phyloP scores from a whole-genome alignment of 2,113 vertebrate genomes.

The Aegotheles bennettii region DNA sequence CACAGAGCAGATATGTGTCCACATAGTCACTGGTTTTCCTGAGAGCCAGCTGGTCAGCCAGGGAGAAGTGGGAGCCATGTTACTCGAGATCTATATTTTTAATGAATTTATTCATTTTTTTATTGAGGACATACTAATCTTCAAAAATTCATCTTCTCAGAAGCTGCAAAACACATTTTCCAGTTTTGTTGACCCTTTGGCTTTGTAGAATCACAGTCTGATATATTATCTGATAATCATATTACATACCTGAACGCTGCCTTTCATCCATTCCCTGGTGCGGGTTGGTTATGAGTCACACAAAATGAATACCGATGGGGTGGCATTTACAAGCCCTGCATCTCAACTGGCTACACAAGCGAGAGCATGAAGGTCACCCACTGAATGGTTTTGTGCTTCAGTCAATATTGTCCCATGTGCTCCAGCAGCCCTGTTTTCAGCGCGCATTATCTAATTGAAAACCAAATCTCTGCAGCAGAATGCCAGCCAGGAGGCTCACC shows the following conservation, averaged over 20 bases:
- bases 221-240: slow-evolving; percentile 61
- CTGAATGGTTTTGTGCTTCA: slow-evolving; percentile 52
- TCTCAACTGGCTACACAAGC: slow-evolving; percentile 36
- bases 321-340: slow-evolving; percentile 17
- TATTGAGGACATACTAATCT: background rate
- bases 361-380: slow-evolving; percentile 60
- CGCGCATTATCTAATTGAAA: slow-evolving; percentile 58
- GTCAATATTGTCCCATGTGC: slow-evolving; percentile 63
- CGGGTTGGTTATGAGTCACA: background rate
- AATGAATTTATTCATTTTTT: background rate
- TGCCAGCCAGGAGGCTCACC: slow-evolving; percentile 14
- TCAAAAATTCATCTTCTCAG: slow-evolving; percentile 33
- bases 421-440: slow-evolving; percentile 50
- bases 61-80: background rate
- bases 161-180: slow-evolving; percentile 53
- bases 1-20: too few species aligned
- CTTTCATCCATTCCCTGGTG: slow-evolving; percentile 44
- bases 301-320: slow-evolving; percentile 57
- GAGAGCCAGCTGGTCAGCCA: background rate
- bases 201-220: slow-evolving; percentile 38
- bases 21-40: background rate
- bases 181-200: slow-evolving; percentile 45
- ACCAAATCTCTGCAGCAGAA: slow-evolving; percentile 44
- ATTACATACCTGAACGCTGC: slow-evolving; percentile 50
- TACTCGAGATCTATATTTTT: background rate